Evolutionary conservation across 2,113 vertebrate species (phyloP).

Genomic region (Calonectris borealis): DNA sequence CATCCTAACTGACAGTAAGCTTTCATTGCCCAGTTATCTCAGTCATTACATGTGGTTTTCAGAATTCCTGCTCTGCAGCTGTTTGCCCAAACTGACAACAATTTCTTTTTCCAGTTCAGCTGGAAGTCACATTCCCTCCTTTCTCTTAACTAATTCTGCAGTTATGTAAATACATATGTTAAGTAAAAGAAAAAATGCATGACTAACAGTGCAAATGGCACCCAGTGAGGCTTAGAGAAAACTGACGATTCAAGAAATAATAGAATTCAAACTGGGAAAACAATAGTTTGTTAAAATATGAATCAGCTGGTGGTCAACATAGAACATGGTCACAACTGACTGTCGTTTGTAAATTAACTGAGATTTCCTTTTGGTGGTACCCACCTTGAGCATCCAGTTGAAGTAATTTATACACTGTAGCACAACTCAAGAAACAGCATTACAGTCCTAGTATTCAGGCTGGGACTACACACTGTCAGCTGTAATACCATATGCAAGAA

Average conservation of each 20-base stretch:
- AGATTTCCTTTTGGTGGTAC: background rate
- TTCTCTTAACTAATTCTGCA: background rate
- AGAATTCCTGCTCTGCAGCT: background rate
- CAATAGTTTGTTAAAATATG: background rate
- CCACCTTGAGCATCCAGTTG: background rate
- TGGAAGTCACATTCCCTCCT: background rate
- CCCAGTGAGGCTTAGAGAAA: background rate
- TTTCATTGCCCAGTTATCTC: background rate
- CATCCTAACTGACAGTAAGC: background rate
- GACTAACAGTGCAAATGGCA: background rate
- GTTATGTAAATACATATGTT: background rate
- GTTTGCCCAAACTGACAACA: background rate
- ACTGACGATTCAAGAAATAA: background rate
- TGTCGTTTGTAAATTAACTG: background rate
- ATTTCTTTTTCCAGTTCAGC: background rate
- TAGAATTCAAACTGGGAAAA: background rate
- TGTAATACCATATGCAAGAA: conserved; percentile 39
- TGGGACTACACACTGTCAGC: background rate
- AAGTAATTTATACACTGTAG: background rate
- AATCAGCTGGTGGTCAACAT: background rate
- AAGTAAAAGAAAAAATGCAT: background rate
- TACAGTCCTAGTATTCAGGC: background rate
- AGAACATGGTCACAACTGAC: background rate
- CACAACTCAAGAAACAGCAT: background rate
- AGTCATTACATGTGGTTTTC: background rate